phyloP scores from a whole-genome alignment of 2,113 vertebrate species.

The Telmatochromis sp. region DNA sequence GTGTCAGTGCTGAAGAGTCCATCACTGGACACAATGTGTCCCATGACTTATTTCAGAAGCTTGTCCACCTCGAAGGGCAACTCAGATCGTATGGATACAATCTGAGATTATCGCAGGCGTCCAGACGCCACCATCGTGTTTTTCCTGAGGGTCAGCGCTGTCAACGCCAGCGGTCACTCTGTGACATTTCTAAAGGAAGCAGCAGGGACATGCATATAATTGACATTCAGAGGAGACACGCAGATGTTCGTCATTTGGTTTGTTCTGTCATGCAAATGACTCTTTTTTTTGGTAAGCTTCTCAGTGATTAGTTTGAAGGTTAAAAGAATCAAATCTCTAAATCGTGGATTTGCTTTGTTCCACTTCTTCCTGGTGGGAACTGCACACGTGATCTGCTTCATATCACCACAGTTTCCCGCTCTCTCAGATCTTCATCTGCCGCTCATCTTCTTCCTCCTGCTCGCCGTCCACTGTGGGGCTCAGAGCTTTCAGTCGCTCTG shows the following conservation, averaged over 20 bases:
- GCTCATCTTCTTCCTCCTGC: not conserved
- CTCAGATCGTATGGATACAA: not conserved
- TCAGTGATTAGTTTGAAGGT: not conserved
- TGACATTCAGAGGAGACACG: not conserved
- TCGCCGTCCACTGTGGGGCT: not conserved
- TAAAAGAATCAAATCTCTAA: not conserved
- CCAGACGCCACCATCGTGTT: not conserved
- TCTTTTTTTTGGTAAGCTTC: too few species aligned
- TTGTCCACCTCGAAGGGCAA: accelerated
- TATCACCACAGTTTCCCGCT: accelerated
- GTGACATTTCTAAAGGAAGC: not conserved
- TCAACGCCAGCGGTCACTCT: not conserved
- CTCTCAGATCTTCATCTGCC: not conserved
- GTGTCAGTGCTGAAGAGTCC: not conserved
- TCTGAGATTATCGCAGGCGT: not conserved
- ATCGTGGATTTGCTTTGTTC: not conserved
- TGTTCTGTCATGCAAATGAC: not conserved
- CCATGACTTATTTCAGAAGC: not conserved
- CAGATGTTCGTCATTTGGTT: not conserved
- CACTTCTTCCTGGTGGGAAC: not conserved
- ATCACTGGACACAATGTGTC: not conserved
- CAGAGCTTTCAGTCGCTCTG: not conserved
- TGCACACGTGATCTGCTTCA: not conserved
- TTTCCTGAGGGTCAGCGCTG: not conserved
- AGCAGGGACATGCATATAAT: not conserved